A percentile compares a stretch with the other conserved stretches of the same genome.
Conservation (phyloP, 2,797 vertebrate genomes). For the Corythornis leucogaster region DNA sequence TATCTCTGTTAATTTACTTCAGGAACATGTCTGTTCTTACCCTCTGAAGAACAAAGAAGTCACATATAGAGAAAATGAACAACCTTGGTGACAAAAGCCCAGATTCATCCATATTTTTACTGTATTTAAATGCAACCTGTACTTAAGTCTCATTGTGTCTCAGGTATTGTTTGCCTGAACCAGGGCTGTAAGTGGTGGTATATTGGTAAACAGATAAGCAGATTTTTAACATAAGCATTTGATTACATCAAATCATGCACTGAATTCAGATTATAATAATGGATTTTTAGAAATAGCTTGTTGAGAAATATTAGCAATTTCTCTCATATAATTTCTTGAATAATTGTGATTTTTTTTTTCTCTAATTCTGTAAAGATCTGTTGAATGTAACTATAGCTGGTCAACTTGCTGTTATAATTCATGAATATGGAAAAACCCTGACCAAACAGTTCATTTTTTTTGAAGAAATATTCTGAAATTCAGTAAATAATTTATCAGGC, state of each 20-base stretch:
- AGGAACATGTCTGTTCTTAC: background rate
- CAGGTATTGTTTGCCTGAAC: background rate
- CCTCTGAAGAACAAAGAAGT: background rate
- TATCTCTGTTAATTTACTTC: background rate
- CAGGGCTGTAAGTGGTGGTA: background rate
- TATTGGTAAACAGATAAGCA: background rate
- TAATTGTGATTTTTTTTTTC: background rate
- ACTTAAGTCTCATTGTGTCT: background rate
- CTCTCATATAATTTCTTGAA: background rate
- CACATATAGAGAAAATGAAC: background rate
- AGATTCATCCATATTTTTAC: background rate
- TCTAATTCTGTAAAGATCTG: background rate
- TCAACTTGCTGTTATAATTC: background rate
- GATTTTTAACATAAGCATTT: background rate
- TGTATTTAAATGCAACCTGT: background rate
- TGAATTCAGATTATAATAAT: background rate
- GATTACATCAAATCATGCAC: background rate
- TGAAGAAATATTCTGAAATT: background rate
- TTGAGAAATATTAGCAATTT: background rate
- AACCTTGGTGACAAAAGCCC: background rate
- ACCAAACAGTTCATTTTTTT: background rate
- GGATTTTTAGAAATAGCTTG: background rate
- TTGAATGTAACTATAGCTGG: background rate
- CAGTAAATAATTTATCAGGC: background rate
- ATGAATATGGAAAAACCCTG: background rate